Evolutionary conservation across 2,113 vertebrate genomes (phyloP).

Genomic region (Cryptoleucopteryx plumbea): DNA sequence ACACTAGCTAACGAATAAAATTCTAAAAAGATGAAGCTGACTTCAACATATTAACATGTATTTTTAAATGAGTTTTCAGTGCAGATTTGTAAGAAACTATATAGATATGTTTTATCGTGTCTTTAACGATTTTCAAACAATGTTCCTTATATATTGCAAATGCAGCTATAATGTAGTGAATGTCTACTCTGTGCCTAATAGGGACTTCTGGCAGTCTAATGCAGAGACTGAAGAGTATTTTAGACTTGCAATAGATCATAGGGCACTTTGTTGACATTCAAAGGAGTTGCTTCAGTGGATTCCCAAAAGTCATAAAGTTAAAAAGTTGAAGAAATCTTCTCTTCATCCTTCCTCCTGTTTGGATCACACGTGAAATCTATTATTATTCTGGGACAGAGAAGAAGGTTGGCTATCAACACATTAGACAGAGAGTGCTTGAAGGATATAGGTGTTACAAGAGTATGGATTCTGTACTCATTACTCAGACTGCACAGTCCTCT

Average conservation of each 20-base stretch:
- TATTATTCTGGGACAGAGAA: neutral
- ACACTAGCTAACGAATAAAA: neutral
- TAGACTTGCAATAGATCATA: neutral
- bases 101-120: neutral
- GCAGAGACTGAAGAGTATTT: neutral
- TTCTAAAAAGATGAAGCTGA: neutral
- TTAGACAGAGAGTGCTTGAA: neutral
- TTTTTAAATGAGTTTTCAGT: neutral
- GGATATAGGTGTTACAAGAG: neutral
- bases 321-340: neutral
- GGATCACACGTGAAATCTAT: neutral
- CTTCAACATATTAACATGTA: neutral
- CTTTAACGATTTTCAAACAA: neutral
- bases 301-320: neutral
- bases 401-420: neutral
- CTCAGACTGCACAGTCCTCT: neutral
- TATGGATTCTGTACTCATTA: neutral
- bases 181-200: neutral
- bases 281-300: neutral
- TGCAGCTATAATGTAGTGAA: neutral
- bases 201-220: neutral
- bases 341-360: neutral
- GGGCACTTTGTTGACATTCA: neutral
- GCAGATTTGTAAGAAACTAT: neutral
- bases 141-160: neutral